Conservation (phyloP, 1,140 invertebrate species). For the Aporrectodea caliginosa region DNA sequence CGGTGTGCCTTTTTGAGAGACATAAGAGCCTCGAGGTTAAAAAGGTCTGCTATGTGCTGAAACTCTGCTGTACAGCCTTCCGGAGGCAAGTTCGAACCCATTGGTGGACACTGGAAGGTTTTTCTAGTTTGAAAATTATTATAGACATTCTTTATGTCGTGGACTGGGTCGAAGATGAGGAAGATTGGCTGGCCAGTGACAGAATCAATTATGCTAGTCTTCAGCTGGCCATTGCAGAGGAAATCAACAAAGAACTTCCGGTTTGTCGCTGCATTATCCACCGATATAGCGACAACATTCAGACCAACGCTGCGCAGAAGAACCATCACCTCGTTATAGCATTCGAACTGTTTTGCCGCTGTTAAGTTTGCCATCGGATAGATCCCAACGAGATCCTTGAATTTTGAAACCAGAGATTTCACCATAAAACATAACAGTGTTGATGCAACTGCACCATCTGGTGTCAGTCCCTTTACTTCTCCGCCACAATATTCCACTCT, state of each 20-base stretch:
- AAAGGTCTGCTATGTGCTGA: not conserved
- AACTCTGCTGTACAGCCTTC: not conserved
- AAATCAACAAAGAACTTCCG: not conserved
- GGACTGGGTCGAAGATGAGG: not conserved
- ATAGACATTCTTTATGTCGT: conserved; percentile 6
- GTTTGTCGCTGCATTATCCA: conserved; percentile 6
- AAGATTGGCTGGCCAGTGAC: not conserved
- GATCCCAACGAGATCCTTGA: not conserved
- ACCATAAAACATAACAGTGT: conserved; percentile 5
- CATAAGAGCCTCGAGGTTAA: not conserved
- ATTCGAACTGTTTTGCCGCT: not conserved
- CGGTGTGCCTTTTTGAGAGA: conserved; percentile 1
- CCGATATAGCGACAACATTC: not conserved
- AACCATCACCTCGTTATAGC: not conserved
- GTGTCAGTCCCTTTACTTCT: not conserved
- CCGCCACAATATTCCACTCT: conserved; percentile 5
- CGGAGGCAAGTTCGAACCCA: not conserved
- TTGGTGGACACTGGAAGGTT: not conserved
- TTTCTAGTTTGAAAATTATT: not conserved
- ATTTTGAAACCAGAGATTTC: not conserved
- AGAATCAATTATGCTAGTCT: not conserved
- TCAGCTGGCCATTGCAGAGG: not conserved
- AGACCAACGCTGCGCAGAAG: not conserved
- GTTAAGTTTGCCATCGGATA: conserved; percentile 9
- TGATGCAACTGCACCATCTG: not conserved